phyloP scores from a whole-genome alignment of 2,113 vertebrate species.

The Myotis brandtii region DNA sequence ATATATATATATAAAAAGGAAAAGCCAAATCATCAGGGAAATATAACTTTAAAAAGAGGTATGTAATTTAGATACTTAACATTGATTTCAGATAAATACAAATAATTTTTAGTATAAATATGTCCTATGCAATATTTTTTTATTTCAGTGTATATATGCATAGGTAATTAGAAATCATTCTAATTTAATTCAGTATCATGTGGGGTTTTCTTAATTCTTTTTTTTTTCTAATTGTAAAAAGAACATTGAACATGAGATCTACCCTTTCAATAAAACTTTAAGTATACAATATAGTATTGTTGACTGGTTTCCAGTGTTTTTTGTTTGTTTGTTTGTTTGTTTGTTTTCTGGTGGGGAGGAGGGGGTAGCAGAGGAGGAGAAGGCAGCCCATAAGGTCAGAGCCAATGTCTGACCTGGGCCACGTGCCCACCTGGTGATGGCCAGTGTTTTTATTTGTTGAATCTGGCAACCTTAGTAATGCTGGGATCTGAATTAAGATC shows the following conservation, averaged over 20 bases:
- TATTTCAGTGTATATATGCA: neutral
- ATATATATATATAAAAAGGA: neutral
- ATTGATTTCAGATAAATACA: neutral
- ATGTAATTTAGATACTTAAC: neutral
- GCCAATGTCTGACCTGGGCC: neutral
- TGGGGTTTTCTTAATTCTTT: neutral
- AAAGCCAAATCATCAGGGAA: neutral
- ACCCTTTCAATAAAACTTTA: neutral
- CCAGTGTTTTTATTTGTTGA: slow-evolving; percentile 4
- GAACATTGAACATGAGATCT: neutral
- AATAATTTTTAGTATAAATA: neutral
- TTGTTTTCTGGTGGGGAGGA: neutral
- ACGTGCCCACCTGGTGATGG: neutral
- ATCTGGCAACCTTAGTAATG: neutral
- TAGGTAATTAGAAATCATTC: slow-evolving; percentile 6
- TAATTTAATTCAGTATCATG: neutral
- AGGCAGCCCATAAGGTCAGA: neutral
- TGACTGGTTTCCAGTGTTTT: neutral
- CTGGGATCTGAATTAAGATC: neutral
- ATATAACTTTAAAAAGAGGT: neutral
- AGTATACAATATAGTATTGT: neutral
- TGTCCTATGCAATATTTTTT: neutral
- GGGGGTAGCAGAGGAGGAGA: neutral
- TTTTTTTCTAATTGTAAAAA: neutral
- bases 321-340: neutral